phyloP scores from a whole-genome alignment of 2,888 invertebrate species.

The Pristionchus entomophagus region DNA sequence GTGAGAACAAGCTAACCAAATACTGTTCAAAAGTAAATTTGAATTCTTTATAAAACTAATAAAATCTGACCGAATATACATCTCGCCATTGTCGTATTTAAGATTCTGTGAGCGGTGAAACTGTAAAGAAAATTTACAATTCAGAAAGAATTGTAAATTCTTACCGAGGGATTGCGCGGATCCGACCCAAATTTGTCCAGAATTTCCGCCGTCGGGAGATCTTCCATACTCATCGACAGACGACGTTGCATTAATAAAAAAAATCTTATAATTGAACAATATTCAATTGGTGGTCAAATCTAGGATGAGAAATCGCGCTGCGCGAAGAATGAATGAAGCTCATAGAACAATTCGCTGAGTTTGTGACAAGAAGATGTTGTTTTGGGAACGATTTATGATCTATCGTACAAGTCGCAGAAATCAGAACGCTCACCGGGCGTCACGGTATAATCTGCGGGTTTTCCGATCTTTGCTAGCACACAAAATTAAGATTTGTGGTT shows the following conservation, averaged over 20 bases:
- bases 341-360: too few species aligned
- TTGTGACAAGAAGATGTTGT: too few species aligned
- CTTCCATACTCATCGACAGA: slow-evolving; percentile 7
- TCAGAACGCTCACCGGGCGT: too few species aligned
- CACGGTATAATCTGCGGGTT: too few species aligned
- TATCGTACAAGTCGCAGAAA: too few species aligned
- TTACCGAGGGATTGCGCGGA: slow-evolving; percentile 40
- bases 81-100: slow-evolving; percentile 44
- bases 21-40: neutral
- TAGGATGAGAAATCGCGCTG: too few species aligned
- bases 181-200: slow-evolving; percentile 43
- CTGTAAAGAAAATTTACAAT: neutral
- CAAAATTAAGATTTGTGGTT: too few species aligned
- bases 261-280: too few species aligned
- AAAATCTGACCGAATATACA: slow-evolving; percentile 27
- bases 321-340: too few species aligned
- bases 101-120: slow-evolving; percentile 37
- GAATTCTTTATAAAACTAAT: neutral
- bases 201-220: slow-evolving; percentile 29
- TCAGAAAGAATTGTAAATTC: neutral
- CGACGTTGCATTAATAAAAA: slow-evolving; percentile 9
- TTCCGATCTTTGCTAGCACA: too few species aligned
- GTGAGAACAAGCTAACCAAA: neutral
- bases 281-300: too few species aligned
- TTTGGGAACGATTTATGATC: too few species aligned